These are phyloP conservation scores for Artibeus jamaicensis DNA, from an alignment of 2,797 vertebrate genomes.

Conservation along the genomic window DNA sequence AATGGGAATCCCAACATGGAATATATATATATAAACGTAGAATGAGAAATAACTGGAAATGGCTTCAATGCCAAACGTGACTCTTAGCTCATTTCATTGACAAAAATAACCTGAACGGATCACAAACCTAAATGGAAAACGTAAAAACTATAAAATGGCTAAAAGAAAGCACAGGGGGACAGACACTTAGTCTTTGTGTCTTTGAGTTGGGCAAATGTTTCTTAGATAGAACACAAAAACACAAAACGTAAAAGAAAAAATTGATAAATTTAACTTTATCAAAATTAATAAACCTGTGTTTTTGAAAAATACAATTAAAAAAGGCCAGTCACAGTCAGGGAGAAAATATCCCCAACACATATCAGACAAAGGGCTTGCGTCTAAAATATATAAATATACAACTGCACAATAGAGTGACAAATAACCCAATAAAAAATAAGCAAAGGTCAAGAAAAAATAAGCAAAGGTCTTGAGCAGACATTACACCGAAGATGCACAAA, in stretches of 20 bases:
- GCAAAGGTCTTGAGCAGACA: neutral
- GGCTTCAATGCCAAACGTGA: neutral
- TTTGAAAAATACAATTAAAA: neutral
- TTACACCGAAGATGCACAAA: neutral
- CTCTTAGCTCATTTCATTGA: neutral
- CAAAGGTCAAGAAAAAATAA: neutral
- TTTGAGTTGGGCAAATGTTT: neutral
- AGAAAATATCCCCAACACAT: neutral
- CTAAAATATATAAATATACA: neutral
- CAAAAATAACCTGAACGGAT: neutral
- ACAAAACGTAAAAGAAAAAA: constrained; percentile 8
- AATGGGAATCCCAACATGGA: too few relatives aligned
- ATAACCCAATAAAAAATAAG: neutral
- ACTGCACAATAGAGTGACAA: neutral
- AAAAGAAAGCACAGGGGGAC: neutral
- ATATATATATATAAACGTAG: neutral
- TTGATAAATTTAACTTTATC: neutral
- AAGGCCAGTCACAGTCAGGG: neutral
- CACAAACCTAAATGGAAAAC: neutral
- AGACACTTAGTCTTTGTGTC: neutral
- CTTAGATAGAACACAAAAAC: neutral
- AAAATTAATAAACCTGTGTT: neutral
- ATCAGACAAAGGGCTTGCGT: neutral
- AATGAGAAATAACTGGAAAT: neutral
- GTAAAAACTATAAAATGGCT: neutral